Evolutionary conservation across 2,888 invertebrate species (phyloP), one percentile per base, ranked within the genome.

Genomic region (Nematopogon swammerdamellus): DNA sequence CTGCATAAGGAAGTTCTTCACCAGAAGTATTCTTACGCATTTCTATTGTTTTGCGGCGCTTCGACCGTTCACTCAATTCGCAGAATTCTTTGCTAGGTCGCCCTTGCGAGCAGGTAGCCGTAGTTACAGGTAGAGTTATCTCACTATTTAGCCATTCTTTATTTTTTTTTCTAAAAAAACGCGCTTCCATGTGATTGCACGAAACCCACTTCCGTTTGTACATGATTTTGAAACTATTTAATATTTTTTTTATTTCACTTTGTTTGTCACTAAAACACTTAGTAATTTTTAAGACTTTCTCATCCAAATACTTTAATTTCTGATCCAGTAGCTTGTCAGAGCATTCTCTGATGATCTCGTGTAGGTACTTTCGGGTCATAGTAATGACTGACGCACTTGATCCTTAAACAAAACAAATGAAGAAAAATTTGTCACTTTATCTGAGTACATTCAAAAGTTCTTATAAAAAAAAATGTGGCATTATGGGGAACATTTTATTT

Each of bases 11-110:
- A 18, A 51, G 45, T 20, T 48, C 50, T 11, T 48, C 50, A 20
- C 17, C 45, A 25, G 48, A 36, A 25, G 36, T 19, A 18, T 45
- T 46, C 36, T 51, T 51, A 50, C 50, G 52, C 36, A 47, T 46
- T 50, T 18, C 45, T 49, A 42, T 19, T 42, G 51, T 51, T 48
- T 51, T 51, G 17, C 49, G 48, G 19, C 49, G 49, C 44, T 49
- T 51, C 20, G 46, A 29, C 29, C 49, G 30, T 18, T 51, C 51
- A 51, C 48, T 46, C 20, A 43, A 51, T 46, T 51, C 51, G n/a
- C 48, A 18, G 20, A 46, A 51, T 25, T 19, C 19, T 30, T 49
- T 51, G n/a, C 16, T 18, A 18, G 51, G 49, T n/a, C 49, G 48
- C 14, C 49, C 46, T 19, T 19, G 30, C 46, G 43, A 19, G 10